Evolutionary conservation across 2,797 vertebrate species (phyloP).

Genomic region (Chaetodon trifasciatus): DNA sequence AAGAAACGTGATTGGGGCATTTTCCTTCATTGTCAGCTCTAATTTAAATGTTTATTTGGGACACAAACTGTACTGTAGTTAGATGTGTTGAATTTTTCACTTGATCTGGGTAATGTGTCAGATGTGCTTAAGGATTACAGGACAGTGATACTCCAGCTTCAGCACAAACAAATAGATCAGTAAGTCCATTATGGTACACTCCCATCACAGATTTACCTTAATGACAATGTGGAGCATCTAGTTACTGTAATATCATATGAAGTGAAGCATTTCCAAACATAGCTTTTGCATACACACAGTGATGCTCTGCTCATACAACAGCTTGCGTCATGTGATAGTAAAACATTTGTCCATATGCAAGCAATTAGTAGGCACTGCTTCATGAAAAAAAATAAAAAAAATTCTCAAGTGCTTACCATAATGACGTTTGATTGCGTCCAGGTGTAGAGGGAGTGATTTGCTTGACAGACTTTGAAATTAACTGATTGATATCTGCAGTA

Average conservation of each 20-base stretch:
- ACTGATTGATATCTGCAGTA: constrained; percentile 17
- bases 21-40: background rate
- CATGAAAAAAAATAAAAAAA: constrained; percentile 27
- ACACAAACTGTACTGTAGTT: background rate
- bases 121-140: background rate
- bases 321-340: constrained; percentile 24
- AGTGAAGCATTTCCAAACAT: constrained; percentile 1
- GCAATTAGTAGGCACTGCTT: constrained; percentile 13
- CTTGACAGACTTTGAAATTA: constrained; percentile 13
- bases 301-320: constrained; percentile 14
- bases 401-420: constrained; percentile 21
- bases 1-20: too few relatives aligned
- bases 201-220: background rate
- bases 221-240: background rate
- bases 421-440: constrained; percentile 48
- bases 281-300: background rate
- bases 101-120: background rate
- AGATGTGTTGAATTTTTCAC: background rate
- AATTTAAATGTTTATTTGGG: background rate
- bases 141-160: background rate
- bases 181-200: background rate
- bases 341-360: constrained; percentile 27
- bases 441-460: constrained; percentile 32
- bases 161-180: background rate
- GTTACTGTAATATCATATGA: constrained; percentile 11